Percentiles rank a stretch among this genome's conserved stretches.
Evolutionary conservation across 2,113 vertebrate genomes (phyloP).

Genomic region (Lagopus muta): DNA sequence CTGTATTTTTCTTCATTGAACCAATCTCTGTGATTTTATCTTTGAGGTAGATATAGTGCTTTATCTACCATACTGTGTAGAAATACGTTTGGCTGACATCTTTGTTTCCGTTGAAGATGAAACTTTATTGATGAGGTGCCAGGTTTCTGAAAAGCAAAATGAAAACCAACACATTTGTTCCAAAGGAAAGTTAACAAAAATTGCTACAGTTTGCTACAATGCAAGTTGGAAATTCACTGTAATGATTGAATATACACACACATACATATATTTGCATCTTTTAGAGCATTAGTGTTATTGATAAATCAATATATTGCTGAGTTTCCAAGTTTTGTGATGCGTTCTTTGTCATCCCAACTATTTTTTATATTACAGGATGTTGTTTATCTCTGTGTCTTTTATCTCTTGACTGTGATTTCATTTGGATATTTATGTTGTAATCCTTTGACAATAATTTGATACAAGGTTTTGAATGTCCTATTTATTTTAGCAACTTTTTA

Average conservation of each 20-base stretch:
- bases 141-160: neutral
- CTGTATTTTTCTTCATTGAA: neutral
- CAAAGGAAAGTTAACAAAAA: neutral
- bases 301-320: neutral
- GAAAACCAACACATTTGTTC: neutral
- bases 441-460: neutral
- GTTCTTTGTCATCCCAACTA: neutral
- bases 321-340: neutral
- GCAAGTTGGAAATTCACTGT: neutral
- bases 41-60: neutral
- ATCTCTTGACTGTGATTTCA: neutral
- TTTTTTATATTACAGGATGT: neutral
- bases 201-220: neutral
- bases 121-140: neutral
- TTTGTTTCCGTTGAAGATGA: neutral
- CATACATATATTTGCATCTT: neutral
- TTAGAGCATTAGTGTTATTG: neutral
- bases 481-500: neutral
- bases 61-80: neutral
- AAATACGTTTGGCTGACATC: neutral
- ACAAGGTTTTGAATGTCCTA: neutral
- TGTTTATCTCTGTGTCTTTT: neutral
- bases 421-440: neutral
- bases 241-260: neutral
- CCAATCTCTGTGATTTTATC: neutral